Evolutionary conservation across 2,797 vertebrate species (phyloP).

Genomic region (Pseudopleuronectes americanus): DNA sequence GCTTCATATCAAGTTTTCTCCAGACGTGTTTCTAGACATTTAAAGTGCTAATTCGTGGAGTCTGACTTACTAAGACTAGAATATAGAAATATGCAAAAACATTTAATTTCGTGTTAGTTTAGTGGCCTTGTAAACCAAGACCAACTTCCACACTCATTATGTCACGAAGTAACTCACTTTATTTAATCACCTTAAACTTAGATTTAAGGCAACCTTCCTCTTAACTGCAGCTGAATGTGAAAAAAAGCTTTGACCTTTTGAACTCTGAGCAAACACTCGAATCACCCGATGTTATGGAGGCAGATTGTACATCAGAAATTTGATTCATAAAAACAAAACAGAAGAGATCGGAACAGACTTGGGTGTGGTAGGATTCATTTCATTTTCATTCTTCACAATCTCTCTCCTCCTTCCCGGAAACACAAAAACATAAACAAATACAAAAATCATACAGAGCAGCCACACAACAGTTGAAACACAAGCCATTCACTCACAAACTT

Average conservation of each 20-base stretch:
- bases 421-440: background rate
- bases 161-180: too few relatives aligned
- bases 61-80: background rate
- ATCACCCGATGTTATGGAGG: background rate
- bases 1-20: too few relatives aligned
- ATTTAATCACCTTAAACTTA: background rate
- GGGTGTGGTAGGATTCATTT: background rate
- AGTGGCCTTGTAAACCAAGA: too few relatives aligned
- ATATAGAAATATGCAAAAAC: too few relatives aligned
- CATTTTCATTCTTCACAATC: background rate
- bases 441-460: background rate
- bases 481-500: background rate
- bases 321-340: background rate
- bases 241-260: background rate
- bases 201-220: background rate
- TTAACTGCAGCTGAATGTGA: background rate
- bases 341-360: background rate
- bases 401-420: background rate
- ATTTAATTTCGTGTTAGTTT: too few relatives aligned
- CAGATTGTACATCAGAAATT: background rate
- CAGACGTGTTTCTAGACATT: too few relatives aligned
- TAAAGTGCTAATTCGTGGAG: too few relatives aligned
- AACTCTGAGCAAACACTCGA: background rate
- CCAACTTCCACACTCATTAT: too few relatives aligned
- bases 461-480: background rate